Evolutionary conservation across 2,888 invertebrate genomes (phyloP).

Genomic region (Noctua janthina): DNA sequence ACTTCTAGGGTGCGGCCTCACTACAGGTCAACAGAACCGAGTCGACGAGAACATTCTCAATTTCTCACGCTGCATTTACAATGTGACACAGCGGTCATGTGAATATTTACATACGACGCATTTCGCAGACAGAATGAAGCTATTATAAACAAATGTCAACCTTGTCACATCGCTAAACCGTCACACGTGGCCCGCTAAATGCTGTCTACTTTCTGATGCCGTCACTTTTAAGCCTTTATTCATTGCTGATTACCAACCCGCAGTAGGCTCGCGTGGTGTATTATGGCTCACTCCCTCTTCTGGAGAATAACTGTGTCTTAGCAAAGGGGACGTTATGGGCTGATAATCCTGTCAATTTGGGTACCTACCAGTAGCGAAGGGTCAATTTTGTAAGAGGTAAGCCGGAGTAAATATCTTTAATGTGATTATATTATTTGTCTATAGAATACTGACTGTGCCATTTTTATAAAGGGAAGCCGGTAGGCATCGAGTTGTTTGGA

Average conservation of each 20-base stretch:
- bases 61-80: conserved; percentile 37
- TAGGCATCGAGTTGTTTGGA: no score
- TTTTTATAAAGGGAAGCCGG: no score
- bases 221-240: conserved; percentile 17
- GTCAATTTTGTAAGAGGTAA: no score
- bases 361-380: background rate
- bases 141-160: conserved; percentile 4
- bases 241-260: background rate
- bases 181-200: conserved; percentile 23
- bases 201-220: background rate
- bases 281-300: background rate
- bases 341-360: background rate
- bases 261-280: background rate
- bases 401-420: no score
- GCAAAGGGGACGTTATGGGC: background rate
- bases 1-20: conserved; percentile 10
- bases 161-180: conserved; percentile 30
- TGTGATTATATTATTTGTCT: no score
- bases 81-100: conserved; percentile 38
- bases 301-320: background rate
- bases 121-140: conserved; percentile 18
- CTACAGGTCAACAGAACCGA: background rate
- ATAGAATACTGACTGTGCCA: no score
- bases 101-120: conserved; percentile 37
- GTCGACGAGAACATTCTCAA: conserved; percentile 26